Evolutionary conservation across 2,113 vertebrate species (phyloP).

Genomic region (Otus sunia): DNA sequence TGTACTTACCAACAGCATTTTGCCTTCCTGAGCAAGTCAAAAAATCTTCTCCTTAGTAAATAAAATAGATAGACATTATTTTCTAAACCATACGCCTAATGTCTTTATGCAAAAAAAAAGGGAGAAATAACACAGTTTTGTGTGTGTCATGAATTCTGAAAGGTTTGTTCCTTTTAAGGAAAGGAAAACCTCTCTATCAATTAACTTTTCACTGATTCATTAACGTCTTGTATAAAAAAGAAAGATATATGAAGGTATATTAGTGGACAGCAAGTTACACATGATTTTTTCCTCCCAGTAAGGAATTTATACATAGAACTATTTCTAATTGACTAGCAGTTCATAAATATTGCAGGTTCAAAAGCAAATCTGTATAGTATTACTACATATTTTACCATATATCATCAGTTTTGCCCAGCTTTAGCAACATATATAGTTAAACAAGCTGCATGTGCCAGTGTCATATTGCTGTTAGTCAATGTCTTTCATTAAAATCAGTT

Average conservation of each 20-base stretch:
- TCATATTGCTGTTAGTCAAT: neutral
- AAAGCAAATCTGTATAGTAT: neutral
- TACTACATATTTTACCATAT: neutral
- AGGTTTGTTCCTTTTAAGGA: neutral
- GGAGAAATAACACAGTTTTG: neutral
- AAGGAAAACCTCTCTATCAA: neutral
- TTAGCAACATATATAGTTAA: neutral
- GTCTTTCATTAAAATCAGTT: neutral
- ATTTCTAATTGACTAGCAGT: neutral
- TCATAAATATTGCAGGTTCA: neutral
- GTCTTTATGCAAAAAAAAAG: neutral
- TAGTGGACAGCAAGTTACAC: neutral
- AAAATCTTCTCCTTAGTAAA: constrained; percentile 83
- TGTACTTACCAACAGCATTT: constrained; percentile 86
- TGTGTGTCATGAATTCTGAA: neutral
- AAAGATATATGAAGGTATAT: neutral
- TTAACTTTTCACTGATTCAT: neutral
- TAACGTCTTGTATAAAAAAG: neutral
- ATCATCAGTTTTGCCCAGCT: neutral
- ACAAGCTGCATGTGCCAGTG: neutral
- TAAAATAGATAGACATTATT: constrained; percentile 28
- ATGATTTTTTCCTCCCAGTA: neutral
- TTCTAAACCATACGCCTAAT: neutral
- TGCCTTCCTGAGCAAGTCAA: constrained; percentile 78
- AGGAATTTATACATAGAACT: neutral